Conservation (phyloP, 1,140 invertebrate genomes). For the Helicoverpa armigera region DNA sequence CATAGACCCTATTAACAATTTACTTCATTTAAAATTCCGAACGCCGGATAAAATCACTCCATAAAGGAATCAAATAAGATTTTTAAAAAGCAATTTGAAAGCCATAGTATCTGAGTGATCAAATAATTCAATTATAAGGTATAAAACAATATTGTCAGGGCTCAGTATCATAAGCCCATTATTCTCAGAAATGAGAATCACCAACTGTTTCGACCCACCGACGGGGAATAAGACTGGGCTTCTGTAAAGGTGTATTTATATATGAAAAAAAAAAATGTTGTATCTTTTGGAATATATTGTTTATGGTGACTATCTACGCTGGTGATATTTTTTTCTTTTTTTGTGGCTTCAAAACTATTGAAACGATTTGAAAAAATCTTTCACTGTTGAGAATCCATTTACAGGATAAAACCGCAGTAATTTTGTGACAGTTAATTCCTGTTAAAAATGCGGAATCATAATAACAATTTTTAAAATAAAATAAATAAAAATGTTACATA, state of each 20-base stretch:
- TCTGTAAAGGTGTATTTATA: neutral
- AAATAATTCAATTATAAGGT: conserved; percentile 58
- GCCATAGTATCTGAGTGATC: conserved; percentile 12
- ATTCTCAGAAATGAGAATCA: conserved; percentile 60
- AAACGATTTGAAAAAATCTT: no score
- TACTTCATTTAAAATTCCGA: neutral
- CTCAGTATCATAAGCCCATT: conserved; percentile 56
- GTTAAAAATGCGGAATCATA: no score
- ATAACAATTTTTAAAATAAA: no score
- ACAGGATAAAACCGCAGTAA: no score
- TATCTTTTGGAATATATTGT: no score
- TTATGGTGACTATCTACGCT: no score
- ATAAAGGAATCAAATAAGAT: conserved; percentile 10
- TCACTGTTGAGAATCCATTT: no score
- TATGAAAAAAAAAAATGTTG: no score
- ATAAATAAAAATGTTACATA: no score
- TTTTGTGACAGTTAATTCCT: no score
- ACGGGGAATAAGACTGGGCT: neutral
- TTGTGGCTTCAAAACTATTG: no score
- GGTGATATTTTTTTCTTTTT: no score
- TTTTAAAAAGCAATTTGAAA: conserved; percentile 39
- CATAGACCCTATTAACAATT: neutral
- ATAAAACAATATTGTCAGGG: conserved; percentile 54
- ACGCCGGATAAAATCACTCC: neutral
- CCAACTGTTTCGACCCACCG: conserved; percentile 14